phyloP scores from a whole-genome alignment of 2,888 invertebrate species.

The Cataglyphis cursor region DNA sequence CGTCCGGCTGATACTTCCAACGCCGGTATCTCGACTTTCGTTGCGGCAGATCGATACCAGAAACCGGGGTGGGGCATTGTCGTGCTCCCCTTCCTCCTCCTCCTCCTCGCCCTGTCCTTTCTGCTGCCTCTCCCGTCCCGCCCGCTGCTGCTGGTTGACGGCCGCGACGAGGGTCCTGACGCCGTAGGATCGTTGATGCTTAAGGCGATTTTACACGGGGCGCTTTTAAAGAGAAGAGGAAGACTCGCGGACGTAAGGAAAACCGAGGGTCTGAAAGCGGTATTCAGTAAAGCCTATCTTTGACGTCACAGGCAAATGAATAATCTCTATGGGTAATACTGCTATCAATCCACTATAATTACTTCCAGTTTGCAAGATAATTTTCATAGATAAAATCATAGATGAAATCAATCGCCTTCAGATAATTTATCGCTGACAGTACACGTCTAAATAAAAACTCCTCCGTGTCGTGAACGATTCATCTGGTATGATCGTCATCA shows the following conservation, averaged over 20 bases:
- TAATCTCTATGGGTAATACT: not conserved
- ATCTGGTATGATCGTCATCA: slow-evolving; percentile 1
- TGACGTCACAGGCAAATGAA: not conserved
- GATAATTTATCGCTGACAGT: not conserved
- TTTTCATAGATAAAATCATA: not conserved
- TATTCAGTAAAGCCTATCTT: not conserved
- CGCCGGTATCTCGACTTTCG: slow-evolving; percentile 79
- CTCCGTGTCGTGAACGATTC: slow-evolving; percentile 34
- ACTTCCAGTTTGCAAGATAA: not conserved
- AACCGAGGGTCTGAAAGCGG: not conserved
- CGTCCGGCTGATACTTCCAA: slow-evolving; percentile 78
- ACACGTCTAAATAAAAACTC: slow-evolving; percentile 16
- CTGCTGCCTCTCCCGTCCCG: slow-evolving; percentile 48
- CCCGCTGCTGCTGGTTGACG: slow-evolving; percentile 71
- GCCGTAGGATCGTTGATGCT: slow-evolving; percentile 69
- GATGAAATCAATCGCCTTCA: not conserved
- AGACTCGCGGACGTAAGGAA: not conserved
- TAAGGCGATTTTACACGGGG: slow-evolving; percentile 52
- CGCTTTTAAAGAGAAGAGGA: not conserved
- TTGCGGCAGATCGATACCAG: slow-evolving; percentile 81
- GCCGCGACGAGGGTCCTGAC: slow-evolving; percentile 76
- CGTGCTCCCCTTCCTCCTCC: slow-evolving; percentile 58
- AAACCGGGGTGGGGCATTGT: slow-evolving; percentile 77
- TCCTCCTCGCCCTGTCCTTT: slow-evolving; percentile 47
- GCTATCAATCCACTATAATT: not conserved